phyloP scores from a whole-genome alignment of 2,113 vertebrate genomes.

The Mormyrus lacerda region DNA sequence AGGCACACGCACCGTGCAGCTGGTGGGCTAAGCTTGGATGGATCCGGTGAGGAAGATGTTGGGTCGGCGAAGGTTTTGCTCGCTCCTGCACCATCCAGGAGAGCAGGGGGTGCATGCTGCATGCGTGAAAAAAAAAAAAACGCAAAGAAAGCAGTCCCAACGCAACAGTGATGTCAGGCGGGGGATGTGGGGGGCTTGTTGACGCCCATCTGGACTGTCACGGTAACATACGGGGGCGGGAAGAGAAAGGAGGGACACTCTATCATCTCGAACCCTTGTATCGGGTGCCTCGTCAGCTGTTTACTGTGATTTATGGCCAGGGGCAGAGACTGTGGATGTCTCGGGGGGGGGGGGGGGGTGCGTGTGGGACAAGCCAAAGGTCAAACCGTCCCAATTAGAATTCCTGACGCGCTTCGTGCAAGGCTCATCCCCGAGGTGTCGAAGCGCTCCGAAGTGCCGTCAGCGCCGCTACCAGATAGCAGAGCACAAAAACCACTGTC shows the following conservation, averaged over 20 bases:
- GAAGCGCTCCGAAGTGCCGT: not conserved
- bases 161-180: not conserved
- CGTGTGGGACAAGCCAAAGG: conserved; percentile 46
- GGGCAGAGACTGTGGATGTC: not conserved
- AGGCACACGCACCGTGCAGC: not conserved
- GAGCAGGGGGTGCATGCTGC: not conserved
- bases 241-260: not conserved
- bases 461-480: not conserved
- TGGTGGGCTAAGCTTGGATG: not conserved
- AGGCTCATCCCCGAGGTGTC: not conserved
- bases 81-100: not conserved
- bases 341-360: not conserved
- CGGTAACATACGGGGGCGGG: not conserved
- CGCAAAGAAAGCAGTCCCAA: not conserved
- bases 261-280: not conserved
- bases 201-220: not conserved
- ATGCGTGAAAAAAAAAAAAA: not conserved
- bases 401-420: not conserved
- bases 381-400: conserved; percentile 34
- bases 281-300: not conserved
- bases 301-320: conserved; percentile 13
- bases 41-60: not conserved
- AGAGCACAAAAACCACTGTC: conserved; percentile 5
- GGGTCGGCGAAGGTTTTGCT: not conserved
- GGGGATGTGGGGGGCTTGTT: not conserved